Base-by-base conservation (phyloP, 2,888 invertebrate species). In the Smittia sp. region DNA sequence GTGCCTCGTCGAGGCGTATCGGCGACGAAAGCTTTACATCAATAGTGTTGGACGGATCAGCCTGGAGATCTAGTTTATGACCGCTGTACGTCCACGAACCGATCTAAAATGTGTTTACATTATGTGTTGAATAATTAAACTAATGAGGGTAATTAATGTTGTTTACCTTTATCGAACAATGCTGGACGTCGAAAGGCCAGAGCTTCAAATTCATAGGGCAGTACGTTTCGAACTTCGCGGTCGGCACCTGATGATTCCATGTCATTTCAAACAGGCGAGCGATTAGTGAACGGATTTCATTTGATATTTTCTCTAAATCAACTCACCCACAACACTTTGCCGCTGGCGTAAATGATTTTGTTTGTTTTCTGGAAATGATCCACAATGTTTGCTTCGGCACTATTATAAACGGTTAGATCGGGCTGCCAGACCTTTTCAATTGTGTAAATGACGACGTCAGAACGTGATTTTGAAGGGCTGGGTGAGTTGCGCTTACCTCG, bases 121-220 rank as follows among this genome's bases (percentile, higher is more conserved):
- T 32, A 32, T 32, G 9, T 32, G 4, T 9, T 32, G 32, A 32
- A 32, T 32, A 32, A 32, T 32, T 32, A 32, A 32, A 6, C 32
- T 32, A 32, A 32, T 32, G 9, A 32, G 32, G 32, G 32, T 32
- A 32, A 32, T 32, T 46, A 46, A 46, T 15, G 11, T 46, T n/a
- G 15, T 15, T 46, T 9, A 94, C 86, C 77, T 86, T 86, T 75
- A 93, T 81, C 58, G 79, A 78, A 77, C 90, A 91, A 0, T 79
- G 81, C 79, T 94, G 93, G 4, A 82, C 82, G 80, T 94, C 94
- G 65, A 84, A 86, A 0, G 94, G 94, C 93, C 93, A 94, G 75
- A 85, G 82, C 15, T 84, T 81, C 70, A 93, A 83, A 78, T 93
- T 86, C 27, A 87, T 79, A 74, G 88, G 86, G 77, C 89, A 89